phyloP scores from a whole-genome alignment of 2,888 invertebrate species.

The Biston stratarius region DNA sequence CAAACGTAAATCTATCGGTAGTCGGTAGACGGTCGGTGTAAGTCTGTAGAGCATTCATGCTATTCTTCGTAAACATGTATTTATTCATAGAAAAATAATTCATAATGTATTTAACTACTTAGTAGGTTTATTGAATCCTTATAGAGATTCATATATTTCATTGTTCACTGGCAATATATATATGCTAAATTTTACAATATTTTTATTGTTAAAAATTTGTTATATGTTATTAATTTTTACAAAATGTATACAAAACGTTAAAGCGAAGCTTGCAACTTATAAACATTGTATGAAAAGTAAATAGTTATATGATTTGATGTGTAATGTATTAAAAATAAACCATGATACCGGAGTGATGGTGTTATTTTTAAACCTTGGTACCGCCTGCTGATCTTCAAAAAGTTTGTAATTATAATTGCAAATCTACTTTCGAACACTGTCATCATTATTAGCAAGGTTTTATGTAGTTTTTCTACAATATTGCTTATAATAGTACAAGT shows the following conservation, averaged over 20 bases:
- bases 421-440: not conserved
- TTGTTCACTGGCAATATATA: not conserved
- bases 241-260: constrained; percentile 21
- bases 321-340: constrained; percentile 31
- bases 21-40: no score
- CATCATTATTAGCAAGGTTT: not conserved
- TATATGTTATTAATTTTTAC: not conserved
- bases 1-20: not conserved
- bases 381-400: not conserved
- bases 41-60: not conserved
- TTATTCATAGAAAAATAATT: not conserved
- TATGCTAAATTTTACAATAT: not conserved
- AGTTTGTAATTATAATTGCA: not conserved
- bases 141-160: not conserved
- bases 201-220: not conserved
- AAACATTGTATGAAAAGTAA: constrained; percentile 18
- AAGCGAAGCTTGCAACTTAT: constrained; percentile 5
- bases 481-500: no score
- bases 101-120: not conserved
- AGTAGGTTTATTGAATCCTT: not conserved
- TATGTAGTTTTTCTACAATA: no score
- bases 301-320: constrained; percentile 20
- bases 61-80: not conserved
- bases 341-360: constrained; percentile 4
- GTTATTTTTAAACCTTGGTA: constrained; percentile 37